phyloP scores from a whole-genome alignment of 2,888 invertebrate genomes.

The Drosophila koepferae region DNA sequence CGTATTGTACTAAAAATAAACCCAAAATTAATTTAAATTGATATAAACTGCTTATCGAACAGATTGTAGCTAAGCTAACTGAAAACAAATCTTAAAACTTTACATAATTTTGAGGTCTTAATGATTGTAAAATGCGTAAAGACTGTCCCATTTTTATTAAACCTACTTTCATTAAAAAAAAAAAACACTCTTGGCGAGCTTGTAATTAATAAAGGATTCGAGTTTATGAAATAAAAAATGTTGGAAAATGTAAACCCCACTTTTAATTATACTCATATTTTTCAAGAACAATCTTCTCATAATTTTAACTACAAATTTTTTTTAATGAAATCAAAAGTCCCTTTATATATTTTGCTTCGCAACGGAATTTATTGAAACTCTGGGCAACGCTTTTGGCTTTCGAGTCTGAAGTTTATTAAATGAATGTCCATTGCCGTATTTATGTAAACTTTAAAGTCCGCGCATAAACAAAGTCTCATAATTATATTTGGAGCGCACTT shows the following conservation, averaged over 20 bases:
- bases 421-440: slow-evolving; percentile 38
- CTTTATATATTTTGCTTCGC: neutral
- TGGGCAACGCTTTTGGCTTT: slow-evolving; percentile 6
- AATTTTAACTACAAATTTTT: slow-evolving; percentile 5
- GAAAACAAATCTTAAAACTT: too few relatives aligned
- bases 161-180: too few relatives aligned
- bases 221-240: neutral
- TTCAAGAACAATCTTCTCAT: neutral
- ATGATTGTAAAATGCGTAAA: too few relatives aligned
- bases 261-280: neutral
- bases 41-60: neutral
- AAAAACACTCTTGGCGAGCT: too few relatives aligned
- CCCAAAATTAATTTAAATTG: neutral
- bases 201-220: too few relatives aligned
- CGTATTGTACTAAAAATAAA: neutral
- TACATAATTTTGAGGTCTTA: too few relatives aligned
- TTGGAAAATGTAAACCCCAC: neutral
- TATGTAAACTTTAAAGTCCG: slow-evolving; percentile 36
- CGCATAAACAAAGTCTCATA: slow-evolving; percentile 46
- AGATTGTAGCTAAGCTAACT: too few relatives aligned
- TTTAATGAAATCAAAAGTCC: neutral
- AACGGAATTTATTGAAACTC: slow-evolving; percentile 5
- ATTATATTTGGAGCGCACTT: slow-evolving; percentile 69
- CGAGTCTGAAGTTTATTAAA: slow-evolving; percentile 21
- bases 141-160: too few relatives aligned